phyloP scores from a whole-genome alignment of 2,797 vertebrate genomes.

The Anas acuta region DNA sequence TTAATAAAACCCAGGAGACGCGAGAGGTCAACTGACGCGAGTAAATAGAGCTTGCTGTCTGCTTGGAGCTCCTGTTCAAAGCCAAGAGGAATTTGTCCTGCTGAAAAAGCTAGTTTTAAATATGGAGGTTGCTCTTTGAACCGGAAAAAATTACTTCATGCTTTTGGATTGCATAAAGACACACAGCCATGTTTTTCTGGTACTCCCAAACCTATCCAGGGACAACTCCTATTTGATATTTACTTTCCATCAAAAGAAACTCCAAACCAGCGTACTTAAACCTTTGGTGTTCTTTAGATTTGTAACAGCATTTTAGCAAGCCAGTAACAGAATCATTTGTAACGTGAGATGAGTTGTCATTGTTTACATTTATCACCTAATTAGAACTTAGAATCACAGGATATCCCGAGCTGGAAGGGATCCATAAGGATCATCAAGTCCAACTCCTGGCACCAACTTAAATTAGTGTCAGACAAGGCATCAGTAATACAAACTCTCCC shows the following conservation, averaged over 20 bases:
- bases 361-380: neutral
- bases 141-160: neutral
- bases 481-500: neutral
- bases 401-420: too few relatives aligned
- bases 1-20: neutral
- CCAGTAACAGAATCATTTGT: neutral
- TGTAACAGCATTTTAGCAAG: neutral
- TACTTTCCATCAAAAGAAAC: neutral
- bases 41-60: neutral
- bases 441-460: too few relatives aligned
- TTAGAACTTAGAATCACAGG: neutral
- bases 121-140: neutral
- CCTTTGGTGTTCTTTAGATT: neutral
- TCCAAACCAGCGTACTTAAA: neutral
- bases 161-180: neutral
- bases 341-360: neutral
- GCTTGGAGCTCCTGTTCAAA: neutral
- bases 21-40: neutral
- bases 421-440: too few relatives aligned
- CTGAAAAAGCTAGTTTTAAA: neutral
- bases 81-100: neutral
- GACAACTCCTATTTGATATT: neutral
- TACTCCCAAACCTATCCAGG: neutral
- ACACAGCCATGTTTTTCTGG: neutral
- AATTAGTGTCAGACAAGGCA: neutral